phyloP scores from a whole-genome alignment of 2,113 vertebrate genomes.

The Callipepla squamata region DNA sequence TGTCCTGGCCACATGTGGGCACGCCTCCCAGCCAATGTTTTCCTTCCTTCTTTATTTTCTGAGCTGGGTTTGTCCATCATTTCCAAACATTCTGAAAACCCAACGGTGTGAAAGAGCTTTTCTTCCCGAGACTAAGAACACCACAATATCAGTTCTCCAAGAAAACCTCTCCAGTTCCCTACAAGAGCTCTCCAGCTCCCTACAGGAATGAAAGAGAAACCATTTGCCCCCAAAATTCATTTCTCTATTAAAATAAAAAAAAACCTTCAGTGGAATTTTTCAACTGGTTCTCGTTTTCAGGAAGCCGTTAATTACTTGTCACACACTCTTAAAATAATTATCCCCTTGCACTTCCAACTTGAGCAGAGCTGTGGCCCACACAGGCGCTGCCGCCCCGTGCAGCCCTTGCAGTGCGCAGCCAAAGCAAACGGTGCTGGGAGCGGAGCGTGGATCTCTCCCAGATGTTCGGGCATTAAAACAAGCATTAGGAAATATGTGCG shows the following conservation, averaged over 20 bases:
- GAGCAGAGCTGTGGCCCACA: background rate
- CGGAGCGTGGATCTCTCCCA: background rate
- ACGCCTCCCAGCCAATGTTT: fast-evolving
- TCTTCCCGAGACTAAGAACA: background rate
- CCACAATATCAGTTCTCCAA: background rate
- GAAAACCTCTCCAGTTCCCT: background rate
- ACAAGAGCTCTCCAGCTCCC: background rate
- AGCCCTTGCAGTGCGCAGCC: background rate
- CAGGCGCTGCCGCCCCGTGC: background rate
- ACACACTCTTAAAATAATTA: background rate
- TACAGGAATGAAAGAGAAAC: background rate
- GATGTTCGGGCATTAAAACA: background rate
- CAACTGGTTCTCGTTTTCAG: background rate
- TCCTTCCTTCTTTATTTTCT: background rate
- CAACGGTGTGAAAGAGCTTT: background rate
- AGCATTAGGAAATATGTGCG: background rate
- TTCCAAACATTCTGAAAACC: background rate
- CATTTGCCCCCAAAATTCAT: background rate
- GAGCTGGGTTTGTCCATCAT: background rate
- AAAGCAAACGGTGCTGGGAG: conserved; percentile 15
- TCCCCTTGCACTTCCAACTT: background rate
- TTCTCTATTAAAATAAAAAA: background rate
- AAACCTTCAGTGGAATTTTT: background rate
- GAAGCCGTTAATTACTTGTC: conserved; percentile 37
- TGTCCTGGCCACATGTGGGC: background rate